These are phyloP conservation scores for Sternarchorhynchus goeldii DNA, from an alignment of 2,797 vertebrate genomes.

Conservation along the genomic window DNA sequence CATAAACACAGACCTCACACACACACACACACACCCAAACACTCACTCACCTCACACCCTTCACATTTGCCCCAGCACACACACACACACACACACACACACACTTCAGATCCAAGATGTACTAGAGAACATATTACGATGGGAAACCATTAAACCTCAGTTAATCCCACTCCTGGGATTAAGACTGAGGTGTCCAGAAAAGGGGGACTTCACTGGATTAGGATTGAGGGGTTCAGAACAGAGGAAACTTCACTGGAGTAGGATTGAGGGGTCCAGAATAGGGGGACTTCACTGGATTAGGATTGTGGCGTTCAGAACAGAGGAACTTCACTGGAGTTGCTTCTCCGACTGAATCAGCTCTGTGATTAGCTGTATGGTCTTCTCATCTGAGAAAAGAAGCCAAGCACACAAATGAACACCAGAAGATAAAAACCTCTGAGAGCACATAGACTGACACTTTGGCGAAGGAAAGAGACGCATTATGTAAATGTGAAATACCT, in stretches of 20 bases:
- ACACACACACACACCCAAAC: too few relatives aligned
- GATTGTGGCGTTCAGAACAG: too few relatives aligned
- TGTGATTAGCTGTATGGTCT: slow-evolving; percentile 87
- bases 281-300: too few relatives aligned
- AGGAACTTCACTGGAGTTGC: slow-evolving; percentile 9
- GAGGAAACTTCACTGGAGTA: slow-evolving; percentile 18
- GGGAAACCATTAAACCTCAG: too few relatives aligned
- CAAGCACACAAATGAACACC: slow-evolving; percentile 30
- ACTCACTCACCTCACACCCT: too few relatives aligned
- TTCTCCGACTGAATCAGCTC: slow-evolving; percentile 90
- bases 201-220: too few relatives aligned
- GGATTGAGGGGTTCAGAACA: too few relatives aligned
- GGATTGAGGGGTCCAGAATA: too few relatives aligned
- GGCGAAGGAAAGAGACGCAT: neutral
- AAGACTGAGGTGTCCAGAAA: too few relatives aligned
- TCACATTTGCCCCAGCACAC: neutral
- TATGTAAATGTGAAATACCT: slow-evolving; percentile 75
- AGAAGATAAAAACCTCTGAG: neutral
- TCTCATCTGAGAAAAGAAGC: slow-evolving; percentile 79
- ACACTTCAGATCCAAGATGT: too few relatives aligned
- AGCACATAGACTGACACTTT: neutral
- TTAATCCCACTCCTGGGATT: too few relatives aligned
- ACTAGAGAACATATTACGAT: slow-evolving; percentile 25
- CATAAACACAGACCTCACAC: too few relatives aligned
- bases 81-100: slow-evolving; percentile 30